Evolutionary conservation across 2,113 vertebrate genomes (phyloP).

Genomic region (Sceloporus undulatus): DNA sequence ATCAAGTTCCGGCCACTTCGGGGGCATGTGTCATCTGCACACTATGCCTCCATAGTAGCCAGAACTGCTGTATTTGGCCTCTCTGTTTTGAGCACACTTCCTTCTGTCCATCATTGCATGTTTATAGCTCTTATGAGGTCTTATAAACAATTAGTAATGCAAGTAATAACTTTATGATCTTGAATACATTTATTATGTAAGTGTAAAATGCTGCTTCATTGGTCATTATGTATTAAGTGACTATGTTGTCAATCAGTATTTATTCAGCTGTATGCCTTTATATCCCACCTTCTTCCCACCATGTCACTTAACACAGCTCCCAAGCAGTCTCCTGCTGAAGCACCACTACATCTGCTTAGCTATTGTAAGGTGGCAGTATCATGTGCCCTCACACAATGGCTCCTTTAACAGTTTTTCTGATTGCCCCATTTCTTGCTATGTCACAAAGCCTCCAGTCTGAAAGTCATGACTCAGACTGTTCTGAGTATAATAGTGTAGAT

Average conservation of each 20-base stretch:
- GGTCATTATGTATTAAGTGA: neutral
- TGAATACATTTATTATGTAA: neutral
- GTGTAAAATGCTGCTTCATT: neutral
- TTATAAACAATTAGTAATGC: neutral
- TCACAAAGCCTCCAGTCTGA: conserved; percentile 5
- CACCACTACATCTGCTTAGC: neutral
- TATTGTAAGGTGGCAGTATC: neutral
- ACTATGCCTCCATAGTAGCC: no score
- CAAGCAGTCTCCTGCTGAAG: neutral
- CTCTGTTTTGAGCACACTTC: no score
- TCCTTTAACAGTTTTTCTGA: neutral
- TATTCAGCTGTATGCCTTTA: neutral
- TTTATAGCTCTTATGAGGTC: neutral
- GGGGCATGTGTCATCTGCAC: no score
- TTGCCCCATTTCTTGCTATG: conserved; percentile 5
- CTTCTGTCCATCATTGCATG: no score
- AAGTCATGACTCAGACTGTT: neutral
- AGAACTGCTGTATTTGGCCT: no score
- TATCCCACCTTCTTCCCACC: neutral
- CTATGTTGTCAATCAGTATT: neutral
- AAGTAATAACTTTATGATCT: neutral
- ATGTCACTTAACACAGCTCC: neutral
- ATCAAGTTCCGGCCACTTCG: no score
- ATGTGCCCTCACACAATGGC: neutral
- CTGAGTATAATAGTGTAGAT: neutral